Conservation (phyloP, 2,888 invertebrate genomes). For the Tenthredo mesomela region DNA sequence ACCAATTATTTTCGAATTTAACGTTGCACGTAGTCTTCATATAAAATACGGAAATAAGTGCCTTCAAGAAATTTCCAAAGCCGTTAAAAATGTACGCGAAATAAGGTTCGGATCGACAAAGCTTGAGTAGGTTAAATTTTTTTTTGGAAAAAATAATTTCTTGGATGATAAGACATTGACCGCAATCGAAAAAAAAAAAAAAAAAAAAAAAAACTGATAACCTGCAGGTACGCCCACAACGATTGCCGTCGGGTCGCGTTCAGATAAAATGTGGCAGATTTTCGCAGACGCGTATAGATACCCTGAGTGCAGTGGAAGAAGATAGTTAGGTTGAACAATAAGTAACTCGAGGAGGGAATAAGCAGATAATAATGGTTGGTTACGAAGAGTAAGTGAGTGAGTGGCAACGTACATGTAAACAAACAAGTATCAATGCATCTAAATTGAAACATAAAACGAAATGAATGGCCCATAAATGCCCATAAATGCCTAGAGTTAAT, state of each 20-base stretch:
- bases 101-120: not conserved
- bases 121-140: not conserved
- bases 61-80: not conserved
- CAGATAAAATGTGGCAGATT: not conserved
- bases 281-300: not conserved
- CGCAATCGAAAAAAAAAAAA: not conserved
- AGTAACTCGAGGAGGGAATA: slow-evolving; percentile 55
- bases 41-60: not conserved
- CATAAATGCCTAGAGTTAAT: slow-evolving; percentile 76
- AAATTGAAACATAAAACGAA: slow-evolving; percentile 77
- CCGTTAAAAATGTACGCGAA: not conserved
- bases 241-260: not conserved
- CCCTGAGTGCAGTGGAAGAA: not conserved
- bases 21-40: not conserved
- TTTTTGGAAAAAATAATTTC: not conserved
- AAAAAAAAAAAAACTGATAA: not conserved
- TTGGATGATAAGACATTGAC: not conserved
- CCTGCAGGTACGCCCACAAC: not conserved
- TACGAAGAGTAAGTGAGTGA: slow-evolving; percentile 64
- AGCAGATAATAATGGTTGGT: slow-evolving; percentile 72
- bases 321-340: slow-evolving; percentile 24
- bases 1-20: slow-evolving; percentile 45
- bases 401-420: slow-evolving; percentile 74
- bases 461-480: slow-evolving; percentile 68
- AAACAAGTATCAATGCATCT: slow-evolving; percentile 77